These are phyloP conservation scores for Aplocera efformata DNA, from an alignment of 2,888 invertebrate species.

Conservation along the genomic window DNA sequence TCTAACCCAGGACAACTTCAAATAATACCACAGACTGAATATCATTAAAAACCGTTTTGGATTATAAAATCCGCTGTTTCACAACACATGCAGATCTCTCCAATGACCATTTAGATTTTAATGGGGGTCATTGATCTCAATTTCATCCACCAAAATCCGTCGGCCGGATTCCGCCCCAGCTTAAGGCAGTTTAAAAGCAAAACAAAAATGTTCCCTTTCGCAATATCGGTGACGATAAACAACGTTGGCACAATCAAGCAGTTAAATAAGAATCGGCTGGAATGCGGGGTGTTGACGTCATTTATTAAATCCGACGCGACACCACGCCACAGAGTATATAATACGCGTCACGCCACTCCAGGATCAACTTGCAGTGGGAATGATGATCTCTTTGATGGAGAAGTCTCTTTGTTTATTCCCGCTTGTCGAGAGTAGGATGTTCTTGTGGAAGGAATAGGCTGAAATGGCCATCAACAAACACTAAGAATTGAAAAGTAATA, in stretches of 20 bases:
- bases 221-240: constrained; percentile 73
- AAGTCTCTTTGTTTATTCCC: not conserved
- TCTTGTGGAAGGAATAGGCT: no score
- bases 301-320: constrained; percentile 57
- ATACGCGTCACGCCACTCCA: constrained; percentile 12
- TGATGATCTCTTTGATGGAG: no score
- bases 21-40: no score
- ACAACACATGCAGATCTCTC: no score
- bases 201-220: constrained; percentile 34
- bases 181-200: constrained; percentile 17
- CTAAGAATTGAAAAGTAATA: no score
- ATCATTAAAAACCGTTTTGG: no score
- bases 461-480: no score
- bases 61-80: no score
- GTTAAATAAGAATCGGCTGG: constrained; percentile 68
- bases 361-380: constrained; percentile 12
- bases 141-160: constrained; percentile 4
- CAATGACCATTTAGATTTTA: no score
- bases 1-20: no score
- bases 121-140: constrained; percentile 8
- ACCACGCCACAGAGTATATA: constrained; percentile 18
- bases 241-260: constrained; percentile 69
- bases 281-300: constrained; percentile 58
- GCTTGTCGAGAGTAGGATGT: no score
- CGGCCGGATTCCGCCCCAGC: constrained; percentile 15